These are phyloP conservation scores for Holothuria scabra DNA, from an alignment of 53 echinoderm and acorn worm genomes.

Conservation along the genomic window DNA sequence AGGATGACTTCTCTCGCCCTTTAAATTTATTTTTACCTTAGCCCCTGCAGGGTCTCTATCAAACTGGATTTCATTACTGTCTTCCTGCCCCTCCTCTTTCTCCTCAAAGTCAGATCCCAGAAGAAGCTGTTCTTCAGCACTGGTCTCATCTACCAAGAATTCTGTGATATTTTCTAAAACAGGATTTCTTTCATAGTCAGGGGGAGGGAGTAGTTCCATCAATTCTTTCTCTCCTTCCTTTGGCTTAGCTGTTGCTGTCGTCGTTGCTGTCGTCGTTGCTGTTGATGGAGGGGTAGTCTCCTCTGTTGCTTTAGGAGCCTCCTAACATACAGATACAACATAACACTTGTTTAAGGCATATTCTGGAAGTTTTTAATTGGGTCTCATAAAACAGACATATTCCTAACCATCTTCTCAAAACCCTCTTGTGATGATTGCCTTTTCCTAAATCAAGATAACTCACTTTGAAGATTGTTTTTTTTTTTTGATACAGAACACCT, in stretches of 20 bases:
- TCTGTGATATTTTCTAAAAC: constrained; percentile 98
- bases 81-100: constrained; percentile 78
- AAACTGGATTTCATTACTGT: constrained; percentile 46
- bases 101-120: constrained; percentile 77
- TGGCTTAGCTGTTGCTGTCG: background rate
- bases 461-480: no score
- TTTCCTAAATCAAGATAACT: no score
- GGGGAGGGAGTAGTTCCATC: constrained; percentile 30
- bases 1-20: no score
- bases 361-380: no score
- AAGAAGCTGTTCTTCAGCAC: constrained; percentile 94
- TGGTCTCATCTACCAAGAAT: constrained; percentile 94
- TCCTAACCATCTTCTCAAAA: no score
- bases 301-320: constrained; percentile 25
- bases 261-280: background rate
- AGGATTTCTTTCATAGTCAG: constrained; percentile 66
- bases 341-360: no score
- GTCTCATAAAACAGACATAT: no score
- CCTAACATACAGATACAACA: background rate
- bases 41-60: constrained; percentile 24
- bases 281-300: background rate
- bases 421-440: no score
- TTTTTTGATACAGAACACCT: no score
- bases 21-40: constrained; percentile 24
- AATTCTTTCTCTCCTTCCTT: background rate